Evolutionary conservation across 30 jellyfish, hydroid and myxozoan species (phyloP), one percentile per base, ranked within the genome.

Genomic region (Aurelia aurita): DNA sequence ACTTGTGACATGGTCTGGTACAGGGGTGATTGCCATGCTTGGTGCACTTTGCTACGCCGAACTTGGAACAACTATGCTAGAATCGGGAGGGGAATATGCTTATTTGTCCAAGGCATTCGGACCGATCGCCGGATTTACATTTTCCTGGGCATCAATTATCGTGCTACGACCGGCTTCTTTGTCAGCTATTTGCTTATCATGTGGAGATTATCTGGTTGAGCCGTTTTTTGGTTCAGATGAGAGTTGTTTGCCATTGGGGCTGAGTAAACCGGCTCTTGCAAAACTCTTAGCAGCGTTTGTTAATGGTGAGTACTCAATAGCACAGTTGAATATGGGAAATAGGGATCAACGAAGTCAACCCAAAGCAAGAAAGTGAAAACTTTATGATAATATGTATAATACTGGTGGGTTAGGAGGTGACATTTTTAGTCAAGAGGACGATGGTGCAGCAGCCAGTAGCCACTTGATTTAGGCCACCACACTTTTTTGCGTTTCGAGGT

Each of bases 131-230:
- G 98, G 90, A 2, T 92, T 92, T 55, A 22, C 87, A 31, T 92
- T 53, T 51, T 69, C 90, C 8, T 92, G 95, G 92, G 70, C 78
- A 23, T 70, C 98, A 4, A 87, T 72, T 26, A 23, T 92, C 29
- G 67, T 87, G 15, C 54, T 92, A 39, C 83, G 74, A 62, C 98
- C 98, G 26, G 85, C 98, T 2, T 44, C 85, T 14, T 21, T 88
- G 9, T 91, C 98, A 6, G 98, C 98, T 14, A 86, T 92, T 27
- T 72, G 89, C 44, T n/a, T 92, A 68, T 96, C 97, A 1, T 62
- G 96, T 25, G 98, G 97, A 12, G 58, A 83, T 43, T 92, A 92
- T 84, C 45, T 87, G 26, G 75, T 89, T 10, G 98, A 87, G 49
- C 96, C 98, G 16, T 87, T 92, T 68, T 82, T 59, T 31, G 89